These are phyloP conservation scores for Enoplosus armatus DNA, from an alignment of 2,797 vertebrate species.

Conservation along the genomic window DNA sequence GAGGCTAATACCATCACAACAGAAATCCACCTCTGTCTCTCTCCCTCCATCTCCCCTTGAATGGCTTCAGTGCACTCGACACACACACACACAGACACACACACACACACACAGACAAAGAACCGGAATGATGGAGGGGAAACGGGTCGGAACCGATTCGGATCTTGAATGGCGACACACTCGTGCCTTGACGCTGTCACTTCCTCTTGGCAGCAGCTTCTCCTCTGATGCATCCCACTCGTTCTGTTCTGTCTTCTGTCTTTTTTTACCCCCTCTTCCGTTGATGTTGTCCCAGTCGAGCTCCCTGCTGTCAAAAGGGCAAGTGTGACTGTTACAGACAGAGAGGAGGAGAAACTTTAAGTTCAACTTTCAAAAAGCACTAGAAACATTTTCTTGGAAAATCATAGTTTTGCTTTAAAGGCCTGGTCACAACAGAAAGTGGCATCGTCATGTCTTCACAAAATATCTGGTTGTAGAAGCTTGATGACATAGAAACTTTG, in stretches of 20 bases:
- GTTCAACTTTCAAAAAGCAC: background rate
- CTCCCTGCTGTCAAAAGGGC: slow-evolving; percentile 19
- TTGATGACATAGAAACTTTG: background rate
- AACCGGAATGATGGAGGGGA: slow-evolving; percentile 51
- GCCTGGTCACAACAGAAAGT: background rate
- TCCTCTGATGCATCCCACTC: slow-evolving; percentile 42
- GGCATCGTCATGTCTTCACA: fast-evolving
- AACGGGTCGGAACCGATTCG: slow-evolving; percentile 68
- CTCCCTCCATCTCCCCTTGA: slow-evolving; percentile 39
- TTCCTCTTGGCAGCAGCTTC: slow-evolving; percentile 62
- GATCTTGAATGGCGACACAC: slow-evolving; percentile 55
- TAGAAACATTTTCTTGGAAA: background rate
- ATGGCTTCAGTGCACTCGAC: slow-evolving; percentile 36
- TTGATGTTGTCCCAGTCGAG: background rate
- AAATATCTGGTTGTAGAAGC: background rate
- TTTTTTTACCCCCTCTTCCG: background rate
- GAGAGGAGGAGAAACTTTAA: background rate
- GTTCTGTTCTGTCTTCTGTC: slow-evolving; percentile 22
- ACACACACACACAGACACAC: slow-evolving; percentile 29
- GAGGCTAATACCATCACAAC: slow-evolving; percentile 60
- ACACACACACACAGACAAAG: slow-evolving; percentile 52
- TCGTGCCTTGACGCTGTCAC: slow-evolving; percentile 53
- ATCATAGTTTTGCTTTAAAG: background rate
- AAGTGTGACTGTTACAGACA: slow-evolving; percentile 4
- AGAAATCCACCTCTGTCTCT: slow-evolving; percentile 52